Evolutionary conservation across 1,140 invertebrate genomes (phyloP).

Genomic region (Protaetia brevitarsis): DNA sequence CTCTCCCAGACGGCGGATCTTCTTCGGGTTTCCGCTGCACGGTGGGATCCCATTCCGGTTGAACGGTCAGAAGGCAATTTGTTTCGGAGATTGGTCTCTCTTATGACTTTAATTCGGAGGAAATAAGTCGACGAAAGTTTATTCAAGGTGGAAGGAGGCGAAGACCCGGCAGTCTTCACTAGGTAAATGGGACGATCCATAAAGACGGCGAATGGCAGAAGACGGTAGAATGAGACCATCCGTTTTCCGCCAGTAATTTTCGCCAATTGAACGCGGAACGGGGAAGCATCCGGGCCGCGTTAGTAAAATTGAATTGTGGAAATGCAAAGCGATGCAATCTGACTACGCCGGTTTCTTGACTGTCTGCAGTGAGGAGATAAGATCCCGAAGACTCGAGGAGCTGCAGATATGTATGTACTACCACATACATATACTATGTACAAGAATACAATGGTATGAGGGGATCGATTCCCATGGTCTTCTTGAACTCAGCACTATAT

Average conservation of each 20-base stretch:
- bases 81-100: slow-evolving; percentile 5
- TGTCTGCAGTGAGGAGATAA: slow-evolving; percentile 18
- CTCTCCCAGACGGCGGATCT: too few species aligned
- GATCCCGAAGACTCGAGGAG: too few species aligned
- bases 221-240: not conserved
- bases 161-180: too few species aligned
- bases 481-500: too few species aligned
- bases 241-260: slow-evolving; percentile 1
- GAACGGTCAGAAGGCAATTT: slow-evolving; percentile 7
- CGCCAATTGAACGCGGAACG: slow-evolving; percentile 4
- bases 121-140: slow-evolving; percentile 13
- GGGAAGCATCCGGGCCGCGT: not conserved
- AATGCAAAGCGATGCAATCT: slow-evolving; percentile 24
- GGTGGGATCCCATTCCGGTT: not conserved
- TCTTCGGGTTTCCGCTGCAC: too few species aligned
- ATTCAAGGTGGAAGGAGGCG: not conserved
- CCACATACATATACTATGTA: too few species aligned
- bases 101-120: slow-evolving; percentile 11
- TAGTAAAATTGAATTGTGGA: slow-evolving; percentile 24
- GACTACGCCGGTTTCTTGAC: not conserved
- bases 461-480: too few species aligned
- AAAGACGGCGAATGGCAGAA: not conserved
- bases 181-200: too few species aligned
- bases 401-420: too few species aligned
- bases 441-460: too few species aligned